Percentiles rank a stretch among this genome's conserved stretches.
Evolutionary conservation across 2,113 vertebrate genomes (phyloP).

Genomic region (Panthera leo): DNA sequence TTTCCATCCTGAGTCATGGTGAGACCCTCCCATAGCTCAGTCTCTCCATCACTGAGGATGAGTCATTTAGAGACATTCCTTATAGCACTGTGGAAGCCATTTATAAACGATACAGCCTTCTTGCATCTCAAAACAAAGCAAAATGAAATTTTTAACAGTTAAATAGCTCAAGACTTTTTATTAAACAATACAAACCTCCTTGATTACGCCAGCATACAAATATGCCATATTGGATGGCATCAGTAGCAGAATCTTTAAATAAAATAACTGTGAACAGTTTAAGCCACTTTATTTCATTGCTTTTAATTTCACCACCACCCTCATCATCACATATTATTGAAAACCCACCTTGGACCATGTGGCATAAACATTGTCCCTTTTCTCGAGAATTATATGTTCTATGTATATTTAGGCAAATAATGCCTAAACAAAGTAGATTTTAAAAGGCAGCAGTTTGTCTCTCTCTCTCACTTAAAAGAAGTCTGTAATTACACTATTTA

Average conservation of each 20-base stretch:
- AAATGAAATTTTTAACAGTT: slow-evolving; percentile 4
- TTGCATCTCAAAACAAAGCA: slow-evolving; percentile 14
- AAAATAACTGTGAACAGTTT: background rate
- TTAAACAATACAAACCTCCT: background rate
- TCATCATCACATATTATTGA: background rate
- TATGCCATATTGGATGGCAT: background rate
- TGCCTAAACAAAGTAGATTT: background rate
- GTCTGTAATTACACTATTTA: background rate
- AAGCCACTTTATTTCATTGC: background rate
- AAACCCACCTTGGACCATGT: background rate
- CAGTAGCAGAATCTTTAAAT: background rate
- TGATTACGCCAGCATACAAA: background rate
- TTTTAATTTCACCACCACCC: background rate
- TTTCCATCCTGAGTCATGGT: background rate
- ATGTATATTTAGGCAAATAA: background rate
- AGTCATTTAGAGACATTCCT: background rate
- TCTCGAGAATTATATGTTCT: background rate
- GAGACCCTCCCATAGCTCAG: background rate
- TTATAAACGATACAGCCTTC: background rate
- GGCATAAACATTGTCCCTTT: background rate
- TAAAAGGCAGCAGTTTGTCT: background rate
- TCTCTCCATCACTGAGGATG: background rate
- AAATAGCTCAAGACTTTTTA: background rate
- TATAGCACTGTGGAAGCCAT: background rate
- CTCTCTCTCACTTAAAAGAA: background rate